Evolutionary conservation across 2,797 vertebrate species (phyloP), one percentile per base, ranked within the genome.

Genomic region (Crenuchus spilurus): DNA sequence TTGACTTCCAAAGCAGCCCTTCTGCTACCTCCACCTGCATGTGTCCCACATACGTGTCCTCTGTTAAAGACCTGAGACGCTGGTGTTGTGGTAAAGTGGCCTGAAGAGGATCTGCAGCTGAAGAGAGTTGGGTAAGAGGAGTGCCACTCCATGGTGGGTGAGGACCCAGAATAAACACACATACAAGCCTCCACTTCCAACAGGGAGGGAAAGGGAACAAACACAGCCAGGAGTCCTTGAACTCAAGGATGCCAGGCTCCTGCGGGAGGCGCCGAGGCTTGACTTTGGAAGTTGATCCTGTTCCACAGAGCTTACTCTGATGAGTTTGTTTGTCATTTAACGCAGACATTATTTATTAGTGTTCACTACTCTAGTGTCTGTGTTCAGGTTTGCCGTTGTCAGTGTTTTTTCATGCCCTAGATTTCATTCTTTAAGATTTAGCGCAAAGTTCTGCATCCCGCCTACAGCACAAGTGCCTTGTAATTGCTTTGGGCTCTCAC

Each of bases 1-100:
- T 74, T 64, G 28, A 57, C 46, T 37, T 11, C 62, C 51, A 70
- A 70, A 78, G 57, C 30, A 22, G 58, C 71, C 46, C 66, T 35
- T 58, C 57, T 24, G 4, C 41, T 55, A 52, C 49, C 68, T 73
- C 75, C 52, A 28, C 57, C 52, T 8, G n/a, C n/a, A n/a, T n/a
- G n/a, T n/a, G n/a, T n/a, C n/a, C n/a, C 35, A 13, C 37, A 67
- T 18, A 69, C 13, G 14, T 48, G 20, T 41, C 66, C 58, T 48
- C 48, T 69, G 48, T 63, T 33, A 57, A 37, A 52, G 58, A 51
- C 49, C 24, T 8, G 18, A 73, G 41, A 48, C 58, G 70, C 18
- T 46, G 6, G 58, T 62, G 37, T 37, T 62, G 42, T 24, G 18
- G 31, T 78, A 24, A 73, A 74, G 60, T 74, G 65, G 35, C 39